These are phyloP conservation scores for Fulmarus glacialis DNA, from an alignment of 2,113 vertebrate species.

Conservation along the genomic window DNA sequence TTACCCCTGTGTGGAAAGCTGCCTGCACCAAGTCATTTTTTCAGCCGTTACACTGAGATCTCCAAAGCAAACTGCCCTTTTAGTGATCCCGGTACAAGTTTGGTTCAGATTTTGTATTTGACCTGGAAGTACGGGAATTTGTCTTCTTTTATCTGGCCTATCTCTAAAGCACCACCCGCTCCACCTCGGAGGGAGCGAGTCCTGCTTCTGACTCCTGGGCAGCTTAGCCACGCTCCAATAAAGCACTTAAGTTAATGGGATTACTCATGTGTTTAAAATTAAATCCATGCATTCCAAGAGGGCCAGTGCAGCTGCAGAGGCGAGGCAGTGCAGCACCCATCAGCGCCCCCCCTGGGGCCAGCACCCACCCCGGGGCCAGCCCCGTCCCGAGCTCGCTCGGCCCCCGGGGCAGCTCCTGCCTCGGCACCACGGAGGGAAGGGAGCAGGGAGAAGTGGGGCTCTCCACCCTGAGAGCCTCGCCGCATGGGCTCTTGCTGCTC, in stretches of 20 bases:
- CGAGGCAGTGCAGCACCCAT: neutral
- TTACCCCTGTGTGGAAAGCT: neutral
- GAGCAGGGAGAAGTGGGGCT: neutral
- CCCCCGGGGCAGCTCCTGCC: neutral
- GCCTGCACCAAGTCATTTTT: neutral
- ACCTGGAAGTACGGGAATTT: neutral
- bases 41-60: neutral
- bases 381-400: neutral
- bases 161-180: neutral
- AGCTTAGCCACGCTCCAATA: conserved; percentile 8
- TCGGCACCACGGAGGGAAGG: accelerated
- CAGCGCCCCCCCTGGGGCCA: neutral
- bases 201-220: neutral
- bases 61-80: neutral
- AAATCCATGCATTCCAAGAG: neutral
- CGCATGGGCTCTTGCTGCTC: neutral
- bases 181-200: accelerated
- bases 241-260: conserved; percentile 18
- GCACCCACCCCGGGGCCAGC: neutral
- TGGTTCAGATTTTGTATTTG: neutral
- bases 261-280: conserved; percentile 3
- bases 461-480: neutral
- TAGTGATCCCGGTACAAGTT: accelerated
- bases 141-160: neutral
- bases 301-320: neutral